Base-by-base conservation (phyloP, 1,140 invertebrate genomes). In the Meteorus sp. region DNA sequence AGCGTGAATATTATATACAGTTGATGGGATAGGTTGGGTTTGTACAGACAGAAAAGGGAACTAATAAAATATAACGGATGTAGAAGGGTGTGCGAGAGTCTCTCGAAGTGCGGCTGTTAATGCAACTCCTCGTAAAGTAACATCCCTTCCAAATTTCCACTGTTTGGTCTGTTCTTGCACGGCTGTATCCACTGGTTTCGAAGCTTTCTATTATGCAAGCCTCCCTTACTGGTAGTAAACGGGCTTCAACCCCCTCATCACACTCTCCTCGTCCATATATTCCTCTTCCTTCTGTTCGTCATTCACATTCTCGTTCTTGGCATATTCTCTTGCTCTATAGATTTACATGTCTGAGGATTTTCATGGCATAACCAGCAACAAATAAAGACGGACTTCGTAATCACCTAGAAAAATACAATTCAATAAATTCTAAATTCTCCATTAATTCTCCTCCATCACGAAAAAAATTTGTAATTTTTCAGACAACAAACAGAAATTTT, bases 191-290 rank as follows among this genome's bases (percentile, higher is more conserved):
- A 20, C 15, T 37, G 35, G 43, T 45, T 60, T 62, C 31, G 17
- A 37, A 59, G 64, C 63, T 69, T 72, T 72, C 70, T 71, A 72
- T 72, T 72, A 72, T 72, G 70, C 70, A 72, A 70, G 66, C 70
- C 66, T 68, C 69, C 70, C 70, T 72, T 72, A 72, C 71, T 72
- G 70, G 69, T 68, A 72, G 70, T 72, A 72, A 72, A 72, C 69
- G 69, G 56, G 61, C 63, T 70, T 65, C 65, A n/a, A n/a, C n/a
- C n/a, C n/a, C n/a, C n/a, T n/a, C n/a, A n/a, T n/a, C n/a, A n/a
- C n/a, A n/a, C n/a, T n/a, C n/a, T 61, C 63, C 68, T 65, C 61
- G 53, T 20, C 41, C 47, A 35, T 39, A 39, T 15, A 39, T 39
- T 13, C 35, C 35, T 15, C 8, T 4, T 3, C 35, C 3, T 4